Evolutionary conservation across 2,888 invertebrate genomes (phyloP).

Genomic region (Teleiodes luculella): DNA sequence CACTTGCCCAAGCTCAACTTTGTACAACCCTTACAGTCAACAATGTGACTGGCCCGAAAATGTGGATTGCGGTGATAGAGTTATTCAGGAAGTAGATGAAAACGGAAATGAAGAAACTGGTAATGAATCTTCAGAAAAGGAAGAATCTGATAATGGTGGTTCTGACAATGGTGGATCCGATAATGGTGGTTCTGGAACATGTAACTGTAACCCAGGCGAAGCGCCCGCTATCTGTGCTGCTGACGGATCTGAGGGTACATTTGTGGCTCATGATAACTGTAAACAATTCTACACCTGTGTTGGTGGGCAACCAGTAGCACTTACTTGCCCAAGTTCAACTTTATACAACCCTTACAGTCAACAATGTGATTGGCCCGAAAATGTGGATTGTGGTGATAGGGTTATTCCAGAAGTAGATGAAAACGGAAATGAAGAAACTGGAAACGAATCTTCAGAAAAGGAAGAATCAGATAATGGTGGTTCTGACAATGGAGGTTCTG

Average conservation of each 20-base stretch:
- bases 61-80: too few relatives aligned
- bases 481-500: conserved; percentile 17
- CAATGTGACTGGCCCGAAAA: too few relatives aligned
- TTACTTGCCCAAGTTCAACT: conserved; percentile 31
- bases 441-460: neutral
- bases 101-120: conserved; percentile 11
- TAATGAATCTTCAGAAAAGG: conserved; percentile 2
- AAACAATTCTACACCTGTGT: conserved; percentile 41
- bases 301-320: conserved; percentile 30
- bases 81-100: too few relatives aligned
- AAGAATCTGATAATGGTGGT: neutral
- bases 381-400: conserved; percentile 41
- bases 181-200: conserved; percentile 11
- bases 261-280: conserved; percentile 41
- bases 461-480: conserved; percentile 9
- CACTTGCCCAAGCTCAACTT: too few relatives aligned
- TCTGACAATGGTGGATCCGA: neutral
- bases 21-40: too few relatives aligned
- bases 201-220: conserved; percentile 27
- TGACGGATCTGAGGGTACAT: conserved; percentile 33
- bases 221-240: conserved; percentile 33
- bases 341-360: conserved; percentile 35
- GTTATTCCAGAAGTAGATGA: conserved; percentile 9
- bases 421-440: conserved; percentile 6
- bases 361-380: conserved; percentile 42